Evolutionary conservation across 2,113 vertebrate genomes (phyloP), one percentile per base, ranked within the genome.

Genomic region (Macroglossus sobrinus): DNA sequence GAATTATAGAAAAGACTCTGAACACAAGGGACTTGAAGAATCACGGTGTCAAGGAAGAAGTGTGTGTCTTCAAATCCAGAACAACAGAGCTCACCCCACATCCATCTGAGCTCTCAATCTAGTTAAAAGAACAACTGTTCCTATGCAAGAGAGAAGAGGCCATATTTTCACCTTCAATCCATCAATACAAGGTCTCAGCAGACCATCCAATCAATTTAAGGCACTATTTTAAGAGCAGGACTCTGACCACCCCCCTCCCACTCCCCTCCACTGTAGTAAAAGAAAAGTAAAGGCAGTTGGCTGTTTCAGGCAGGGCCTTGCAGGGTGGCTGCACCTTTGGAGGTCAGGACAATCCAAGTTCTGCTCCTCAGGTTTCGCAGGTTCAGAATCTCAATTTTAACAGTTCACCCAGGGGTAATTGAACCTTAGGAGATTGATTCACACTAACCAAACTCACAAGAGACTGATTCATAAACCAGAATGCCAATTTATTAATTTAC

Each of bases 391-490:
- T 82, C 5, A 5, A 74, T 87, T 84, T 91, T 74, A 93, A 72
- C 38, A 93, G n/a, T 59, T 92, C 33, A 76, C 33, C 79, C 64
- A 28, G 15, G 57, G 75, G 57, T 86, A 84, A 89, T 0, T 4
- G 14, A 47, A 91, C 89, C 43, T 72, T 66, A 74, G 19, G 53
- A 93, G 75, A 89, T 0, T 71, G 89, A 94, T 10, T 84, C 87
- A 72, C 38, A 10, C 64, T 88, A 93, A 92, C 74, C 82, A 84
- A 96, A 94, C 57, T 96, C 93, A 92, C 18, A 75, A 96, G 89
- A 95, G 78, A 72, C 84, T 90, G 84, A 95, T 45, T 95, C 57
- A 88, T 71, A 95, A 96, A 85, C 22, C 91, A 97, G 71, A 97
- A 91, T 33, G 53, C 66, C 91, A 63, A 72, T 71, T 89, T 89